Evolutionary conservation across 2,113 vertebrate genomes (phyloP).

Genomic region (Aegotheles bennettii): DNA sequence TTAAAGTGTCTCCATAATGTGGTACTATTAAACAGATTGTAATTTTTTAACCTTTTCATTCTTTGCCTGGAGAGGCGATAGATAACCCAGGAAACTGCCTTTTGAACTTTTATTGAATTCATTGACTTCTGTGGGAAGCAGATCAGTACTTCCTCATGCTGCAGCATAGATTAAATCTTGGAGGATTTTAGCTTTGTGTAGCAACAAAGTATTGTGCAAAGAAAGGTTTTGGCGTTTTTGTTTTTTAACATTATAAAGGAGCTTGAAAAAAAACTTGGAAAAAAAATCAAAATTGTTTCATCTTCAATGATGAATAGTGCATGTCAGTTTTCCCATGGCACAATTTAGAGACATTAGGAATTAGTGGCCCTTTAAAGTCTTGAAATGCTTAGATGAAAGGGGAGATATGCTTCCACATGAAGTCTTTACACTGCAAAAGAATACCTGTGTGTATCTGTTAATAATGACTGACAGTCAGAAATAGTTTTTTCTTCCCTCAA

Average conservation of each 20-base stretch:
- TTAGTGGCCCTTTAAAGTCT: conserved; percentile 11
- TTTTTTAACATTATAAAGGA: not conserved
- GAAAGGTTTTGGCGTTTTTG: not conserved
- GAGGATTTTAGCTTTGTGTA: not conserved
- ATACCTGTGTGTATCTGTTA: not conserved
- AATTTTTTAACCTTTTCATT: conserved; percentile 44
- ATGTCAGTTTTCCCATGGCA: not conserved
- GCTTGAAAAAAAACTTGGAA: not conserved
- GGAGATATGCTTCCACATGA: not conserved
- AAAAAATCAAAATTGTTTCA: not conserved
- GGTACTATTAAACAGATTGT: not conserved
- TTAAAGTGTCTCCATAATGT: not conserved
- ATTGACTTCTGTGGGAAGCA: conserved; percentile 15
- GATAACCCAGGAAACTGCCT: conserved; percentile 27
- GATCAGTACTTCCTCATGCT: conserved; percentile 8
- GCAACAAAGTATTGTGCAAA: not conserved
- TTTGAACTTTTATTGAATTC: conserved; percentile 53
- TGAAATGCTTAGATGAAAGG: not conserved
- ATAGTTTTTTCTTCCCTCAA: not conserved
- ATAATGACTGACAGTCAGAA: not conserved
- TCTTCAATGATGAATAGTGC: conserved; percentile 1
- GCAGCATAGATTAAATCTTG: conserved; percentile 3
- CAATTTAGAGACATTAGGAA: not conserved
- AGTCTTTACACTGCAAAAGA: not conserved
- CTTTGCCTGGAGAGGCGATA: conserved; percentile 2